Evolutionary conservation across 2,888 invertebrate species (phyloP).

Genomic region (Leptura quadrifasciata): DNA sequence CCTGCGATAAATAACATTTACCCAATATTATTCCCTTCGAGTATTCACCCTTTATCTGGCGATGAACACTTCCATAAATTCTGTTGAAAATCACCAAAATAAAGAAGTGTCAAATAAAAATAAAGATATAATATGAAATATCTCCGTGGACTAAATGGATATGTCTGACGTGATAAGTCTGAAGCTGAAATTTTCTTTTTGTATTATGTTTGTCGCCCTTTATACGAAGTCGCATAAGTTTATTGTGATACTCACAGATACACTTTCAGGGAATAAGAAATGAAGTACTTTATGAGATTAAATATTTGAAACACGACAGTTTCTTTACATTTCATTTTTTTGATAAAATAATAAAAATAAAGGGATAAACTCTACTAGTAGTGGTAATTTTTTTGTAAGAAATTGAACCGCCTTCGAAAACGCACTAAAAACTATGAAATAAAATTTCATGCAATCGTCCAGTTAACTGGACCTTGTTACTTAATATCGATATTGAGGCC

Average conservation of each 20-base stretch:
- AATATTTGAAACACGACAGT: no score
- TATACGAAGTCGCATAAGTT: background rate
- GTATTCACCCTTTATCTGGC: constrained; percentile 4
- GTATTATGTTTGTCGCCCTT: background rate
- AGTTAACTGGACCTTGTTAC: no score
- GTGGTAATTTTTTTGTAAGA: no score
- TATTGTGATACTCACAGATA: constrained; percentile 9
- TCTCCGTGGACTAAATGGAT: background rate
- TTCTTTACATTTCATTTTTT: no score
- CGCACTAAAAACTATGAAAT: no score
- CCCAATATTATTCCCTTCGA: background rate
- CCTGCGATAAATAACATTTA: constrained; percentile 3
- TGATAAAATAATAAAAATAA: no score
- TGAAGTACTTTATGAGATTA: background rate
- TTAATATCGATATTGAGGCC: no score
- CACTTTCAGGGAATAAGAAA: background rate
- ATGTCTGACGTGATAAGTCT: constrained; percentile 8
- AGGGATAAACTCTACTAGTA: no score
- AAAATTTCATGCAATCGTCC: no score
- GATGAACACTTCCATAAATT: background rate
- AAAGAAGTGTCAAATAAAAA: background rate
- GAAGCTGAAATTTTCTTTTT: constrained; percentile 5
- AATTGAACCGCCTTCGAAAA: no score
- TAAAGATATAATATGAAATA: background rate
- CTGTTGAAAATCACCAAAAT: background rate